Evolutionary conservation across 2,888 invertebrate species (phyloP).

Genomic region (Nemotelus pantherinus): DNA sequence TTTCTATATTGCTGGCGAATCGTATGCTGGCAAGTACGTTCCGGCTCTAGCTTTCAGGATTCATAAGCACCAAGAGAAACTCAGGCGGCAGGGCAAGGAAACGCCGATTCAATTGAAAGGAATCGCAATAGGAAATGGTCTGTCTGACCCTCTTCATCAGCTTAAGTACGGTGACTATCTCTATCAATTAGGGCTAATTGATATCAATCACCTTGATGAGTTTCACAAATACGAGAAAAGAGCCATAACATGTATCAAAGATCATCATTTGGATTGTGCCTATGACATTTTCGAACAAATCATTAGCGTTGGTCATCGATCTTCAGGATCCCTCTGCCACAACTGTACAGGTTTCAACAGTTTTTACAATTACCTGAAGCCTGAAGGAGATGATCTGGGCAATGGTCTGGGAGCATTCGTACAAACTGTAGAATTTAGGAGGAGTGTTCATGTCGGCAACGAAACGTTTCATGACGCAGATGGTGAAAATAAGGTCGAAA

Average conservation of each 20-base stretch:
- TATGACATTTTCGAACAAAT: constrained; percentile 77
- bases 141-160: constrained; percentile 82
- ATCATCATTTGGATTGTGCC: constrained; percentile 74
- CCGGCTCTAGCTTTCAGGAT: constrained; percentile 76
- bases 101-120: constrained; percentile 61
- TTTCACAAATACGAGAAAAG: constrained; percentile 72
- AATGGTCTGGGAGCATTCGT: constrained; percentile 62
- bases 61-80: constrained; percentile 63
- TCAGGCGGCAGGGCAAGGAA: constrained; percentile 50
- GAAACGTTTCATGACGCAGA: constrained; percentile 70
- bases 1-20: constrained; percentile 90
- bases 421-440: constrained; percentile 68
- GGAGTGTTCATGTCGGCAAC: constrained; percentile 86
- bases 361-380: constrained; percentile 69
- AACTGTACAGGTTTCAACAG: constrained; percentile 66
- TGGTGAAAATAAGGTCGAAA: constrained; percentile 71
- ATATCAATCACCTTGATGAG: constrained; percentile 69
- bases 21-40: constrained; percentile 82
- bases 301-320: constrained; percentile 68
- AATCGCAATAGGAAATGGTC: constrained; percentile 77
- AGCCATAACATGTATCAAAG: constrained; percentile 70
- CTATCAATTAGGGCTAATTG: constrained; percentile 75
- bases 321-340: constrained; percentile 75
- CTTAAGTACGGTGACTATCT: constrained; percentile 81
- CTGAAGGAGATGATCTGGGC: constrained; percentile 71